Conservation (phyloP, 2,888 invertebrate genomes). For the Bellardia pandia region DNA sequence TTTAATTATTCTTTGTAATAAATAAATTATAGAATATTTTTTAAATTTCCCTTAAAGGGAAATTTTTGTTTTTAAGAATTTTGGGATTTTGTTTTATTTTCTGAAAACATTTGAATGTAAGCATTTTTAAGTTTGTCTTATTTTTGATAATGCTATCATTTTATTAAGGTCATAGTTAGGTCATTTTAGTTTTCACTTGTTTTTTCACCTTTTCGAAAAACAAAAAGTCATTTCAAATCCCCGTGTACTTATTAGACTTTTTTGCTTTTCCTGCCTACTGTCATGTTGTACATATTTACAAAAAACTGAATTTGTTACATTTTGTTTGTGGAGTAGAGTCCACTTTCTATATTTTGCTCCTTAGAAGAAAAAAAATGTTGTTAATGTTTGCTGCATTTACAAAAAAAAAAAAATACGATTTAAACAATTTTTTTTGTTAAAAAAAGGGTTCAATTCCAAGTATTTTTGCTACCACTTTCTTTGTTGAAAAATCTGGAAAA, state of each 20-base stretch:
- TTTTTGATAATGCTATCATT: no score
- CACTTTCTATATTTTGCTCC: background rate
- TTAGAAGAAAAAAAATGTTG: background rate
- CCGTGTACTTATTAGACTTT: background rate
- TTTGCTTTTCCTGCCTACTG: background rate
- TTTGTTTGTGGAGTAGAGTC: background rate
- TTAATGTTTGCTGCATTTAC: background rate
- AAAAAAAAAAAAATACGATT: slow-evolving; percentile 23
- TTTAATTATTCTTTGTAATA: no score
- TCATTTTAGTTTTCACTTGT: background rate
- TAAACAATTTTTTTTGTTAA: slow-evolving; percentile 18
- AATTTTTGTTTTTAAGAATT: no score
- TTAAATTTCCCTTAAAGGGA: no score
- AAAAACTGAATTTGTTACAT: slow-evolving; percentile 2
- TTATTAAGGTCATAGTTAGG: background rate
- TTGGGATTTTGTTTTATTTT: no score
- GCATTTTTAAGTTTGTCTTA: no score
- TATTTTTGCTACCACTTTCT: slow-evolving; percentile 41
- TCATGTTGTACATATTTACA: background rate
- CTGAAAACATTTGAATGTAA: no score
- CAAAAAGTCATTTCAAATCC: background rate
- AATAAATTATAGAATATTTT: no score
- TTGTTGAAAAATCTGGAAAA: slow-evolving; percentile 35
- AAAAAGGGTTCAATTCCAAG: slow-evolving; percentile 55
- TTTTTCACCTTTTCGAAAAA: no score